Evolutionary conservation across 2,797 vertebrate species (phyloP).

Genomic region (Sebastolobus altivelis): DNA sequence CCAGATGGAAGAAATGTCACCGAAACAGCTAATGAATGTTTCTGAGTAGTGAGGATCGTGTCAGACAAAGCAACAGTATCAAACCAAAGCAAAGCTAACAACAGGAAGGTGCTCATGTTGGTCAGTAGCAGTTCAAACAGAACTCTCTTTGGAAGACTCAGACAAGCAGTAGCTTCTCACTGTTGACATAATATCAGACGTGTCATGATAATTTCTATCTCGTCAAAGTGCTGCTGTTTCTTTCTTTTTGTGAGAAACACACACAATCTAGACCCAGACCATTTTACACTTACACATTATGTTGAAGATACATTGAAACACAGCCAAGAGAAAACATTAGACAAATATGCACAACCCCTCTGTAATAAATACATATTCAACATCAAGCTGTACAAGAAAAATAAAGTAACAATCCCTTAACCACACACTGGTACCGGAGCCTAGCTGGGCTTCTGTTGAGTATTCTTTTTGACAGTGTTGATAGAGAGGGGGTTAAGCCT

Average conservation of each 20-base stretch:
- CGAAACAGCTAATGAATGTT: neutral
- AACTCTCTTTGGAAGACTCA: conserved; percentile 24
- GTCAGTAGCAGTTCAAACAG: neutral
- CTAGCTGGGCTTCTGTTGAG: no score
- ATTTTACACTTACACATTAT: conserved; percentile 27
- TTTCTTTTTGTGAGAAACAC: conserved; percentile 41
- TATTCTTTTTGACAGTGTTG: neutral
- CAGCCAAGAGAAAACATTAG: conserved; percentile 33
- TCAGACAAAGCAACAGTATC: neutral
- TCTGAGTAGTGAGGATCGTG: neutral
- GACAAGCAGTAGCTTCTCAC: neutral
- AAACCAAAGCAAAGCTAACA: conserved; percentile 5
- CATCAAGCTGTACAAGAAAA: conserved; percentile 38
- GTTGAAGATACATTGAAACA: conserved; percentile 58
- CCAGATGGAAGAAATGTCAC: neutral
- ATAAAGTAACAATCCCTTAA: neutral
- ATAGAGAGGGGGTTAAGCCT: neutral
- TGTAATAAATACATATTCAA: conserved; percentile 27
- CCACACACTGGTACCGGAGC: neutral
- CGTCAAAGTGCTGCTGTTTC: neutral
- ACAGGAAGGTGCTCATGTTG: neutral
- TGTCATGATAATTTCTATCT: neutral
- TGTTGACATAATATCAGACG: neutral
- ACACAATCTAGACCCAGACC: conserved; percentile 35
- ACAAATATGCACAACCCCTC: conserved; percentile 77